These are phyloP conservation scores for Xiphophorus couchianus DNA, from an alignment of 2,113 vertebrate species.

Conservation along the genomic window DNA sequence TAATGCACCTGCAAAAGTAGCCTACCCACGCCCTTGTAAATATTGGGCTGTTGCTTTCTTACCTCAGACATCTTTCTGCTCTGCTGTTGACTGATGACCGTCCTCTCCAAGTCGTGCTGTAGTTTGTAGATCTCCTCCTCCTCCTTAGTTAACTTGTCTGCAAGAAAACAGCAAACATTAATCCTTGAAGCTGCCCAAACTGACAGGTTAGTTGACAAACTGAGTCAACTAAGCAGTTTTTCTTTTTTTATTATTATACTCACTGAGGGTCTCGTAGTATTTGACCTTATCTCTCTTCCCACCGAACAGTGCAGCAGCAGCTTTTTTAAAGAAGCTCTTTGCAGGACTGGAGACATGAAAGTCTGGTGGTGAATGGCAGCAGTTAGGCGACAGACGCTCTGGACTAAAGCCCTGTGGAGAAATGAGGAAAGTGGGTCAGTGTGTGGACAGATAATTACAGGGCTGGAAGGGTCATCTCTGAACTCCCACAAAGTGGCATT, in stretches of 20 bases:
- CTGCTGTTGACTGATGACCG: conserved; percentile 88
- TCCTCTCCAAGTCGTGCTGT: conserved; percentile 91
- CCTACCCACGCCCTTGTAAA: conserved; percentile 14
- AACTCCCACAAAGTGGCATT: conserved; percentile 37
- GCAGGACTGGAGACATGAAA: conserved; percentile 97
- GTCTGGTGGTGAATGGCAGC: conserved; percentile 93
- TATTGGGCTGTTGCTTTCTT: conserved; percentile 46
- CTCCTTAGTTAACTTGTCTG: conserved; percentile 92
- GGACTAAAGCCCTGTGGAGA: conserved; percentile 92
- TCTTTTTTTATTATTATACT: conserved; percentile 76
- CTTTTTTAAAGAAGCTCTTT: conserved; percentile 98
- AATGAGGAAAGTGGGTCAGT: conserved; percentile 50
- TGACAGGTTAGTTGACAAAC: not conserved
- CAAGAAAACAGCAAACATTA: not conserved
- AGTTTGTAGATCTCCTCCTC: conserved; percentile 98
- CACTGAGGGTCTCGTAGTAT: conserved; percentile 94
- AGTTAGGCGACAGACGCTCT: conserved; percentile 90
- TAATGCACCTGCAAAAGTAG: conserved; percentile 22
- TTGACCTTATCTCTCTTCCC: conserved; percentile 96
- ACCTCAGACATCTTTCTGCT: conserved; percentile 89
- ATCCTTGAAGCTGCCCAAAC: not conserved
- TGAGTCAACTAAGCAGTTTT: conserved; percentile 5
- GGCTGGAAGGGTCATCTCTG: conserved; percentile 6
- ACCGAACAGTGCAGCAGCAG: conserved; percentile 95
- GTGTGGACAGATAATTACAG: conserved; percentile 9